phyloP scores from a whole-genome alignment of 2,888 invertebrate species.

The Pedicia rivosa region DNA sequence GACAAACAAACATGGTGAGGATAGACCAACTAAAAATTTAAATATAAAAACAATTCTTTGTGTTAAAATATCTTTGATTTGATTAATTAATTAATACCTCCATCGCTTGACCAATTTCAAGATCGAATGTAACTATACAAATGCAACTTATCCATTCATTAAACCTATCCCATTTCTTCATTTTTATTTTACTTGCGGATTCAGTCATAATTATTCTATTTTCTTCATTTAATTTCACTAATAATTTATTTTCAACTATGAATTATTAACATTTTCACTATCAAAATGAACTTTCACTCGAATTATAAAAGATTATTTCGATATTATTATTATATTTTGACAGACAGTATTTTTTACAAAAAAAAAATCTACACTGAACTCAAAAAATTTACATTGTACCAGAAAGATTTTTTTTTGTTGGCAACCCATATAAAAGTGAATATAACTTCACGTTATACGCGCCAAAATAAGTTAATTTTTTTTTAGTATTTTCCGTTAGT shows the following conservation, averaged over 20 bases:
- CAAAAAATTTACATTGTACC: too few species aligned
- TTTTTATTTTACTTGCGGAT: neutral
- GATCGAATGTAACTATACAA: slow-evolving; percentile 96
- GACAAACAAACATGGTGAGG: slow-evolving; percentile 61
- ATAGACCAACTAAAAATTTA: slow-evolving; percentile 49
- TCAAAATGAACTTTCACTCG: neutral
- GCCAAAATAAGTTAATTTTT: too few species aligned
- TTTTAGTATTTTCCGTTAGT: too few species aligned
- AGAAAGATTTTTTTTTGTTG: too few species aligned
- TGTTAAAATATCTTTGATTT: too few species aligned
- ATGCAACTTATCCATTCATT: slow-evolving; percentile 95
- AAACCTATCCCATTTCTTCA: slow-evolving; percentile 48
- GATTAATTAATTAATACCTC: slow-evolving; percentile 41
- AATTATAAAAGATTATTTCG: too few species aligned
- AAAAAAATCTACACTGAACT: too few species aligned
- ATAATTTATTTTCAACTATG: neutral
- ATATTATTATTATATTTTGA: too few species aligned
- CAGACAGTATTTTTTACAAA: too few species aligned
- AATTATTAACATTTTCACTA: neutral
- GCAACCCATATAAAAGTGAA: too few species aligned
- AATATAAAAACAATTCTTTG: slow-evolving; percentile 5
- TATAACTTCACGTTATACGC: too few species aligned
- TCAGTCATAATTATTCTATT: slow-evolving; percentile 4
- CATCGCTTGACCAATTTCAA: slow-evolving; percentile 96
- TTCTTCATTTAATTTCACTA: neutral